These are phyloP conservation scores for Pseudopipra pipra DNA, from an alignment of 2,113 vertebrate species.

Conservation along the genomic window DNA sequence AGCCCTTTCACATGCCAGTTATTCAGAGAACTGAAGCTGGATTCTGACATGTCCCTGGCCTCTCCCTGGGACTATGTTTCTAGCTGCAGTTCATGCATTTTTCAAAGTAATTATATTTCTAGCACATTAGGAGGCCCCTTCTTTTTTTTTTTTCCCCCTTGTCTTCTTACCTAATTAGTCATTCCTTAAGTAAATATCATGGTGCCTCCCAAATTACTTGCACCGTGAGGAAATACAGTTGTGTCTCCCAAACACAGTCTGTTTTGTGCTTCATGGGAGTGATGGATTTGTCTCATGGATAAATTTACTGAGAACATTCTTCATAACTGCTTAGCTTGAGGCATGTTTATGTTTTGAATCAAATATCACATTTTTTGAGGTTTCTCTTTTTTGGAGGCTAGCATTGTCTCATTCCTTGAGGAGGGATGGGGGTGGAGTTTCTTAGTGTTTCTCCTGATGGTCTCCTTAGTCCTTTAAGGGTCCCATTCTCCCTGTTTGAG, in stretches of 20 bases:
- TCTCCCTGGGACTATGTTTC: not conserved
- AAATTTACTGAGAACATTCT: conserved; percentile 5
- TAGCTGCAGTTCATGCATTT: conserved; percentile 12
- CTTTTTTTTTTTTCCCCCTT: not conserved
- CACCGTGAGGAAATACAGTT: not conserved
- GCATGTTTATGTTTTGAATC: conserved; percentile 12
- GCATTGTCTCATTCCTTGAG: not conserved
- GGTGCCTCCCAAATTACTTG: not conserved
- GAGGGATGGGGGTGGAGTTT: not conserved
- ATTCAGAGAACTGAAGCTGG: not conserved
- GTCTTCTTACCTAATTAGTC: conserved; percentile 33
- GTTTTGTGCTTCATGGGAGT: not conserved
- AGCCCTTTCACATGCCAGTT: not conserved
- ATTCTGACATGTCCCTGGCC: not conserved
- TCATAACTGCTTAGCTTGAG: conserved; percentile 7
- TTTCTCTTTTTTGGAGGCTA: not conserved
- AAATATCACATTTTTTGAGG: not conserved
- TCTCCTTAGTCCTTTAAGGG: not conserved
- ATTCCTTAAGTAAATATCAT: conserved; percentile 37
- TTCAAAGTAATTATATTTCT: conserved; percentile 21
- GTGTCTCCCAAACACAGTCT: not conserved
- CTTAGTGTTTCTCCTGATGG: not conserved
- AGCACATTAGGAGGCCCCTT: not conserved
- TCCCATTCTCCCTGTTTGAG: not conserved
- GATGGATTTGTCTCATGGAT: conserved; percentile 8